These are phyloP conservation scores for Nothobranchius furzeri DNA, from an alignment of 2,113 vertebrate species.

Conservation along the genomic window DNA sequence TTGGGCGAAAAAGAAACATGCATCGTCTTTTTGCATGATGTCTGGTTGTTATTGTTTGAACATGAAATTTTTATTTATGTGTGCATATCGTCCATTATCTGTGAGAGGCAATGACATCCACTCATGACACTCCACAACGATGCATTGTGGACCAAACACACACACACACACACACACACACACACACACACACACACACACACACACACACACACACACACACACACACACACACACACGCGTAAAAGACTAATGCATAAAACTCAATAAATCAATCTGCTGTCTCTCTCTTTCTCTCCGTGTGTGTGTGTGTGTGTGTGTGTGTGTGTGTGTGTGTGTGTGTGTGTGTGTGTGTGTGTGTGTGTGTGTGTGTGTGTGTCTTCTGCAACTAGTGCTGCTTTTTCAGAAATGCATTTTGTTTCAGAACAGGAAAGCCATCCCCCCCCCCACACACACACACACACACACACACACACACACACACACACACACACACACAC, in stretches of 20 bases:
- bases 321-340: constrained; percentile 27
- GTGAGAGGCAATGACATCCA: constrained; percentile 58
- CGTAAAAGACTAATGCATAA: constrained; percentile 57
- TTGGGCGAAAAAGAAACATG: background rate
- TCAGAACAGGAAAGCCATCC: constrained; percentile 56
- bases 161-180: constrained; percentile 26
- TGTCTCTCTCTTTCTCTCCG: background rate
- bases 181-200: constrained; percentile 22
- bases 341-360: constrained; percentile 2
- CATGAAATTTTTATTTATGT: constrained; percentile 2
- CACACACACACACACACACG: constrained; percentile 24
- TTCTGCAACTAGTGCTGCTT: constrained; percentile 64
- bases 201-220: constrained; percentile 18
- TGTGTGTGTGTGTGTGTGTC: constrained; percentile 22
- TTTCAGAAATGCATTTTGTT: constrained; percentile 66
- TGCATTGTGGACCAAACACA: constrained; percentile 47
- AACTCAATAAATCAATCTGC: constrained; percentile 68
- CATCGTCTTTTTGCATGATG: background rate
- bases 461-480: too few relatives aligned
- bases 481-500: too few relatives aligned
- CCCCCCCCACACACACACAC: background rate
- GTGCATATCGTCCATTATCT: constrained; percentile 52
- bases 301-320: constrained; percentile 15
- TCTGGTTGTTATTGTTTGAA: background rate
- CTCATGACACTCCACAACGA: constrained; percentile 59